phyloP scores from a whole-genome alignment of 2,888 invertebrate species.

The Lycia hirtaria region DNA sequence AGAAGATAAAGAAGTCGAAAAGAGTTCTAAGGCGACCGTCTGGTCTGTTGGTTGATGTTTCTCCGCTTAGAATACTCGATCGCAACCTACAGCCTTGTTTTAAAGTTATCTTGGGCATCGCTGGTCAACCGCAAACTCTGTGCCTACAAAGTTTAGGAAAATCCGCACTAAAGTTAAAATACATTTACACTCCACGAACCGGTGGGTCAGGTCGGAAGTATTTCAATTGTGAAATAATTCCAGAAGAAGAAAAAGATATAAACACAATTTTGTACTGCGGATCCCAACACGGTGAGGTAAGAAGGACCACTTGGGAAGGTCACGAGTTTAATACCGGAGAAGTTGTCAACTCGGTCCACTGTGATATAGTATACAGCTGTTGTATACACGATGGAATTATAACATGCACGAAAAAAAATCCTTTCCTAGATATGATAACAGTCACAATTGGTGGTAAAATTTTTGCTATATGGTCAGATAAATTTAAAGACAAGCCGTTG shows the following conservation, averaged over 20 bases:
- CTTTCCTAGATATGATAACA: slow-evolving; percentile 86
- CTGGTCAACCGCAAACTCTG: slow-evolving; percentile 67
- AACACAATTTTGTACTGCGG: slow-evolving; percentile 66
- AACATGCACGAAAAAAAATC: slow-evolving; percentile 85
- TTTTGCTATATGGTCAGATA: slow-evolving; percentile 91
- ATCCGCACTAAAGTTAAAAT: slow-evolving; percentile 63
- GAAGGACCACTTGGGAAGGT: slow-evolving; percentile 87
- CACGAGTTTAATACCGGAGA: slow-evolving; percentile 87
- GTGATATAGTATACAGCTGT: slow-evolving; percentile 72
- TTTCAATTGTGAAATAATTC: slow-evolving; percentile 64
- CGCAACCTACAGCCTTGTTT: slow-evolving; percentile 87
- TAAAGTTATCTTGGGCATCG: slow-evolving; percentile 78
- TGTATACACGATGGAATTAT: slow-evolving; percentile 90
- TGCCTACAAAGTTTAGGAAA: slow-evolving; percentile 76
- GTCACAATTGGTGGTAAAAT: slow-evolving; percentile 91
- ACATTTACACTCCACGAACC: slow-evolving; percentile 61
- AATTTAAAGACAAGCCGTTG: slow-evolving; percentile 86
- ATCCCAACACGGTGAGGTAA: slow-evolving; percentile 75
- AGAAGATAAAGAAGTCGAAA: slow-evolving; percentile 73
- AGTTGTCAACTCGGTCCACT: slow-evolving; percentile 86
- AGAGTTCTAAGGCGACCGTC: slow-evolving; percentile 83
- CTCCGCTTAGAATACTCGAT: slow-evolving; percentile 86
- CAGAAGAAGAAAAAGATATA: slow-evolving; percentile 62
- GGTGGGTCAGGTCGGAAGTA: slow-evolving; percentile 72
- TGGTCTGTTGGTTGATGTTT: slow-evolving; percentile 85